These are phyloP conservation scores for Pediacus dermestoides DNA, from an alignment of 2,888 invertebrate genomes.

Conservation along the genomic window DNA sequence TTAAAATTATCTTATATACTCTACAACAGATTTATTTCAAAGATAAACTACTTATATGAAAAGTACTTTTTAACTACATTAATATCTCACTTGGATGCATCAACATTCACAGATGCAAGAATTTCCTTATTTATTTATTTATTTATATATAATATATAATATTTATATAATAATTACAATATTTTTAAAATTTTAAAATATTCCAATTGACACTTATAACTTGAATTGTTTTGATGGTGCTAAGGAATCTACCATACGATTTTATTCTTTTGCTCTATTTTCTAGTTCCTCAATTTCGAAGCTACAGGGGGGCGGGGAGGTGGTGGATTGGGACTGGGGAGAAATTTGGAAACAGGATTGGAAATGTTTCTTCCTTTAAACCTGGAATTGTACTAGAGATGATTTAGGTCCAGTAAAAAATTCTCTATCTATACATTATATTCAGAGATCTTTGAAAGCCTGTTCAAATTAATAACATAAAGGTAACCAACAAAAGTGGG, in stretches of 20 bases:
- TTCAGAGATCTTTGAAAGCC: conserved; percentile 50
- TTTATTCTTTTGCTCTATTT: no score
- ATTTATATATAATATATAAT: no score
- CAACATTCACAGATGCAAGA: conserved; percentile 49
- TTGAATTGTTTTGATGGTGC: conserved; percentile 37
- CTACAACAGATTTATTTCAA: conserved; percentile 40
- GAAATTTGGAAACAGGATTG: no score
- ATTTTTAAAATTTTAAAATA: conserved; percentile 12
- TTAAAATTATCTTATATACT: conserved; percentile 35
- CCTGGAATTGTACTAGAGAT: conserved; percentile 30
- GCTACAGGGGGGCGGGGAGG: no score
- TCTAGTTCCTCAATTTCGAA: no score
- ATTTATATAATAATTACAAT: conserved; percentile 24
- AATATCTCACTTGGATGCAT: conserved; percentile 56
- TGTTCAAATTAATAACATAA: conserved; percentile 9
- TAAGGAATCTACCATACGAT: conserved; percentile 29
- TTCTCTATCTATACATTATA: conserved; percentile 43
- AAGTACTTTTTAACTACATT: conserved; percentile 47
- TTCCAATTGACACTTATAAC: conserved; percentile 47
- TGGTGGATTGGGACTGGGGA: no score
- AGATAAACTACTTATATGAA: conserved; percentile 41
- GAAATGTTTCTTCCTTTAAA: no score
- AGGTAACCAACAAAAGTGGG: no score
- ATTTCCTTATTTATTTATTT: conserved; percentile 24
- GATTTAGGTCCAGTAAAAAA: conserved; percentile 47